Evolutionary conservation across 2,888 invertebrate species (phyloP).

Genomic region (Carterocephalus palaemon): DNA sequence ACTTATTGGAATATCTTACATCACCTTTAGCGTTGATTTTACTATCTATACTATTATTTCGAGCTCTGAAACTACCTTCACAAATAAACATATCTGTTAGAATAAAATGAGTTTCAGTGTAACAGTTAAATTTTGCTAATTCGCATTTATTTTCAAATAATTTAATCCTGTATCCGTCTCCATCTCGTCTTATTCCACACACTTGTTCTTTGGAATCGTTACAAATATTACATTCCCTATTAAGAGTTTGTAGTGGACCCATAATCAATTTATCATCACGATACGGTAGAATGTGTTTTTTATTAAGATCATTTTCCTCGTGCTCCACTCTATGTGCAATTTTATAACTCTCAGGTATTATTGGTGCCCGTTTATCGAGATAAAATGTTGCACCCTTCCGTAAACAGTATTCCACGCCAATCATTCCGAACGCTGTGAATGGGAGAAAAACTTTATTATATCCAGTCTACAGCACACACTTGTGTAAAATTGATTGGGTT

Average conservation of each 20-base stretch:
- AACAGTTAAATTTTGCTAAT: slow-evolving; percentile 50
- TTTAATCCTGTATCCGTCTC: slow-evolving; percentile 49
- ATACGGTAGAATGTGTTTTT: too few species aligned
- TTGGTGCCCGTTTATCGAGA: neutral
- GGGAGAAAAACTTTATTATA: neutral
- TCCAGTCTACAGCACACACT: neutral
- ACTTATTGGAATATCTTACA: neutral
- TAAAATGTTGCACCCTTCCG: too few species aligned
- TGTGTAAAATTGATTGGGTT: too few species aligned
- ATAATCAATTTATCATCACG: too few species aligned
- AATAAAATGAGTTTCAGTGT: slow-evolving; percentile 38
- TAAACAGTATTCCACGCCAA: slow-evolving; percentile 49
- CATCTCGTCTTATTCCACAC: slow-evolving; percentile 51
- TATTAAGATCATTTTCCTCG: too few species aligned
- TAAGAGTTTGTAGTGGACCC: too few species aligned
- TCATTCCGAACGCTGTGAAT: slow-evolving; percentile 45
- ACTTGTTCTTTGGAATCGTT: slow-evolving; percentile 31
- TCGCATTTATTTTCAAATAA: slow-evolving; percentile 51
- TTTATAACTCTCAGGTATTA: neutral
- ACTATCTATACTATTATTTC: neutral
- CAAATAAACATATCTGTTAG: slow-evolving; percentile 51
- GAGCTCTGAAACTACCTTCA: slow-evolving; percentile 23
- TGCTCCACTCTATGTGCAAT: too few species aligned
- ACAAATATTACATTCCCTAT: slow-evolving; percentile 21
- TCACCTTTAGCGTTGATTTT: neutral